Conservation (phyloP, 2,113 vertebrate genomes). For the Nesoenas mayeri region DNA sequence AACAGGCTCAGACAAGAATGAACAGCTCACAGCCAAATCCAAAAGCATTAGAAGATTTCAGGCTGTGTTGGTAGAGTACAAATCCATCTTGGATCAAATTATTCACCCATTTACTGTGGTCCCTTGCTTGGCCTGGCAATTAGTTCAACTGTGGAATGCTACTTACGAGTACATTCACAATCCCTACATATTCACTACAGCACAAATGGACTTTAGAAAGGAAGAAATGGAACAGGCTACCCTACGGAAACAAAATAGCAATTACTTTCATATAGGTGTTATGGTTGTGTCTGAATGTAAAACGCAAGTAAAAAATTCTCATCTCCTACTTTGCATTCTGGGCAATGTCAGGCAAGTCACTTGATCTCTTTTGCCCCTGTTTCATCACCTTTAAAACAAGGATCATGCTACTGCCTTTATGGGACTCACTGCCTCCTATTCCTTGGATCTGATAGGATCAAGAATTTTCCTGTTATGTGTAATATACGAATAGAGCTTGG, state of each 20-base stretch:
- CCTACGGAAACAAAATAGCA: background rate
- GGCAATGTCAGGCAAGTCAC: background rate
- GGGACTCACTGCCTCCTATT: background rate
- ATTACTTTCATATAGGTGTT: background rate
- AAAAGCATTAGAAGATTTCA: constrained; percentile 61
- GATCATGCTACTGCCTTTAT: background rate
- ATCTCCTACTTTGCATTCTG: background rate
- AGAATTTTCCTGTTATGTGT: background rate
- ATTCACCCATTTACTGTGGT: constrained; percentile 49
- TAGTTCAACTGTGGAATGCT: constrained; percentile 57
- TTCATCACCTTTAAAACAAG: background rate
- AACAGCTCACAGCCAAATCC: constrained; percentile 54
- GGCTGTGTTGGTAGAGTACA: constrained; percentile 46
- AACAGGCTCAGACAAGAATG: constrained; percentile 54
- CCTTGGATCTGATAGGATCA: background rate
- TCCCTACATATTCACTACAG: background rate
- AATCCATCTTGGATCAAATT: constrained; percentile 57
- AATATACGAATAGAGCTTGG: background rate
- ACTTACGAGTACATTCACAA: background rate
- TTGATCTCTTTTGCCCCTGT: background rate
- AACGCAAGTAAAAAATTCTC: background rate
- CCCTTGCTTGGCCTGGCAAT: constrained; percentile 21
- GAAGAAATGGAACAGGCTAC: background rate
- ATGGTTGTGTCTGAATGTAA: background rate
- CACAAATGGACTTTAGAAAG: background rate